Conservation (phyloP, 2,888 invertebrate species). For the Caradrina kadenii region DNA sequence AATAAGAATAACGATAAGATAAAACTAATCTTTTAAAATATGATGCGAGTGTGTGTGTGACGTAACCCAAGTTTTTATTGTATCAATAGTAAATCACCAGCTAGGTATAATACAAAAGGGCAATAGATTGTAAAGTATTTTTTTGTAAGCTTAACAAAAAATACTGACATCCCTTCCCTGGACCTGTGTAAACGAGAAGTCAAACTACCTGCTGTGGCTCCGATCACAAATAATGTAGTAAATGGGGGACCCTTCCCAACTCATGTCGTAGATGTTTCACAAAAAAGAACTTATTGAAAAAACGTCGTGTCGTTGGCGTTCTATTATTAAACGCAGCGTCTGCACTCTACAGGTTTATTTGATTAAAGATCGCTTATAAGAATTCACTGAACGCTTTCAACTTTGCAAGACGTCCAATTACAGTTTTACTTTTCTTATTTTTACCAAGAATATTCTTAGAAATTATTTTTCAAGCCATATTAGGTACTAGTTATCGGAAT, state of each 20-base stretch:
- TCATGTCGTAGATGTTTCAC: slow-evolving; percentile 39
- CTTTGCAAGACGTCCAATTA: slow-evolving; percentile 18
- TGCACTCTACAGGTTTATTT: slow-evolving; percentile 36
- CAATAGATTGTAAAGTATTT: slow-evolving; percentile 44
- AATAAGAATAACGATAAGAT: not conserved
- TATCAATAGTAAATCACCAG: slow-evolving; percentile 50
- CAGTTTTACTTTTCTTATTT: slow-evolving; percentile 5
- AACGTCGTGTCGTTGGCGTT: slow-evolving; percentile 53
- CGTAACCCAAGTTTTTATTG: slow-evolving; percentile 38
- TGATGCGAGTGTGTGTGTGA: slow-evolving; percentile 3
- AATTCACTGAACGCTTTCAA: slow-evolving; percentile 25
- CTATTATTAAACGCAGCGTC: slow-evolving; percentile 35
- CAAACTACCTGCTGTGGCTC: slow-evolving; percentile 60
- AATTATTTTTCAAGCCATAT: slow-evolving; percentile 2
- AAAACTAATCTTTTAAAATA: slow-evolving; percentile 15
- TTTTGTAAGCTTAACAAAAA: slow-evolving; percentile 41
- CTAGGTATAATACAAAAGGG: slow-evolving; percentile 49
- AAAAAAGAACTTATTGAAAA: slow-evolving; percentile 41
- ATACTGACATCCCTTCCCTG: slow-evolving; percentile 44
- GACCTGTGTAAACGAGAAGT: slow-evolving; percentile 57
- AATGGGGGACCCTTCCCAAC: slow-evolving; percentile 40
- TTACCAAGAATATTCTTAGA: slow-evolving; percentile 1
- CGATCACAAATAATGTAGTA: slow-evolving; percentile 49
- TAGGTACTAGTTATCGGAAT: not conserved
- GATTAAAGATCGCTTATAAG: slow-evolving; percentile 29